Percentiles rank a stretch among this genome's conserved stretches.
Conservation (phyloP, 2,113 vertebrate genomes). For the Chlorodrepanis virens region DNA sequence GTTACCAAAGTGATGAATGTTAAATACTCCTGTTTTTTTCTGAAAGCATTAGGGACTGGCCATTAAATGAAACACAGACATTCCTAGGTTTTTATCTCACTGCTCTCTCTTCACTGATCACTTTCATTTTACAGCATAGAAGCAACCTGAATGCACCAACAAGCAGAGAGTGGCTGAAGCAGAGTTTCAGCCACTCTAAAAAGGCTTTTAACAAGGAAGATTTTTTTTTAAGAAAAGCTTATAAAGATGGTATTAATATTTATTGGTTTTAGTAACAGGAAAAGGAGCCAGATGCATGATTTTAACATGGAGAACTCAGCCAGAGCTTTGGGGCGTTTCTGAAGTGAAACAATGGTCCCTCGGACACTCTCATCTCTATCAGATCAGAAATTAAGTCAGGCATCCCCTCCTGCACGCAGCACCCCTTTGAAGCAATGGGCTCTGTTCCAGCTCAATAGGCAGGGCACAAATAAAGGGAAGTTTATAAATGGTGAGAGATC, state of each 20-base stretch:
- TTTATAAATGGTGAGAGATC: background rate
- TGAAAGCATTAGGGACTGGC: background rate
- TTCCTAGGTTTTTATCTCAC: background rate
- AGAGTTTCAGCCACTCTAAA: background rate
- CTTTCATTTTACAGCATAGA: background rate
- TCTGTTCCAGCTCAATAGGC: background rate
- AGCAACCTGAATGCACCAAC: background rate
- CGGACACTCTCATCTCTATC: background rate
- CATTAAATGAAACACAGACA: background rate
- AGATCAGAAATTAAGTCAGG: background rate
- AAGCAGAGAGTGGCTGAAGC: background rate
- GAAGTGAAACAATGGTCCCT: background rate
- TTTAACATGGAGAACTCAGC: background rate
- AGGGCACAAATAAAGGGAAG: background rate
- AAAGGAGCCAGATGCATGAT: background rate
- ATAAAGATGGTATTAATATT: background rate
- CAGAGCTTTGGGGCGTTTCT: background rate
- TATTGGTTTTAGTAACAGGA: background rate
- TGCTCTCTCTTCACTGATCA: background rate
- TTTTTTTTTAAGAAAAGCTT: background rate
- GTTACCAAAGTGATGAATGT: background rate
- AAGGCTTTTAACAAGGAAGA: background rate
- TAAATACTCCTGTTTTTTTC: background rate
- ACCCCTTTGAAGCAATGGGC: background rate
- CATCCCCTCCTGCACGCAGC: background rate